Conservation (phyloP, 2,888 invertebrate species). For the Hirtodrosophila trivittata region DNA sequence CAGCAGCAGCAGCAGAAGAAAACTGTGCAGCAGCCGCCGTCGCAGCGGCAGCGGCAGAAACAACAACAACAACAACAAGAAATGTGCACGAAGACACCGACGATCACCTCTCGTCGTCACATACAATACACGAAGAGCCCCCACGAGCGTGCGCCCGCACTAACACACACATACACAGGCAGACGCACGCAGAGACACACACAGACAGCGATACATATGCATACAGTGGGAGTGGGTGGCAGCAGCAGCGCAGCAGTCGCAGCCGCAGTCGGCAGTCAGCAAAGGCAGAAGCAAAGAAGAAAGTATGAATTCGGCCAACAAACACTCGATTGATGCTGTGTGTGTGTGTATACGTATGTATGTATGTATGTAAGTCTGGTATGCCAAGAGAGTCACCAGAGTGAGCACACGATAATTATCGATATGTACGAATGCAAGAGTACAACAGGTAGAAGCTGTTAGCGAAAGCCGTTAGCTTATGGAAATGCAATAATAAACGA, state of each 20-base stretch:
- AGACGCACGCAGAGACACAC: conserved; percentile 17
- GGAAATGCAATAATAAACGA: conserved; percentile 46
- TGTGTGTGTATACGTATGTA: conserved; percentile 7
- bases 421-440: conserved; percentile 53
- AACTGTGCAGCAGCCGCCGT: conserved; percentile 57
- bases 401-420: conserved; percentile 49
- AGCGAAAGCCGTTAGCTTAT: conserved; percentile 57
- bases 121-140: conserved; percentile 39
- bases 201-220: conserved; percentile 31
- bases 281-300: conserved; percentile 46
- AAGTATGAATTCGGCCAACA: conserved; percentile 64
- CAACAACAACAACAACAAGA: conserved; percentile 26
- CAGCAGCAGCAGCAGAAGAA: conserved; percentile 45
- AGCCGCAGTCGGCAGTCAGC: conserved; percentile 8
- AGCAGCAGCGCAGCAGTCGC: conserved; percentile 5
- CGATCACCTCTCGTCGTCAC: conserved; percentile 55
- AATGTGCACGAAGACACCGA: conserved; percentile 51
- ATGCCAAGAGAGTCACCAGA: conserved; percentile 17
- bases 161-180: conserved; percentile 19
- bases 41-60: conserved; percentile 15
- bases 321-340: conserved; percentile 27
- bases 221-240: conserved; percentile 61
- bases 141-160: conserved; percentile 39
- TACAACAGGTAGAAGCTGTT: conserved; percentile 57
- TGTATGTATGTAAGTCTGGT: conserved; percentile 23